Percentiles rank a stretch among this genome's conserved stretches.
These are phyloP conservation scores for Abscondita cerata DNA, from an alignment of 2,888 invertebrate genomes.

Conservation along the genomic window DNA sequence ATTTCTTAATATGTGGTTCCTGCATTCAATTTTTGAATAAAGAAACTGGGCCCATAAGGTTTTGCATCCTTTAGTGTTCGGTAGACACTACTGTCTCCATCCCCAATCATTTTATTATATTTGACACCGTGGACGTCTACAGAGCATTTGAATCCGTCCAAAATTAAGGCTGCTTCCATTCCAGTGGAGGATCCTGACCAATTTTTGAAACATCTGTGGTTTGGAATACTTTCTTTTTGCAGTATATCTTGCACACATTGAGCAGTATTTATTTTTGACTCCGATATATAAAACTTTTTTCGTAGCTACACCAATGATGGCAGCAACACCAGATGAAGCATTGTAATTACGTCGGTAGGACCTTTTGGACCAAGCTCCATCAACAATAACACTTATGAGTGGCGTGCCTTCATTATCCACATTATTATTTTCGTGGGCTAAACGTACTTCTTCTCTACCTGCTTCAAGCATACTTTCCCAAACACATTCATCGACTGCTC, in stretches of 20 bases:
- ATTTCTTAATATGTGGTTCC: conserved; percentile 20
- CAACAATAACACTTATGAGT: conserved; percentile 42
- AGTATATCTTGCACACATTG: conserved; percentile 7
- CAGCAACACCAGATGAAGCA: conserved; percentile 46
- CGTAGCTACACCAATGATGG: conserved; percentile 13
- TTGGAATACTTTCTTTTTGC: not conserved
- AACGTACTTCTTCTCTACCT: conserved; percentile 29
- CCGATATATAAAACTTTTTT: conserved; percentile 11
- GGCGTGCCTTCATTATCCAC: conserved; percentile 36
- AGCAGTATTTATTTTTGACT: conserved; percentile 24
- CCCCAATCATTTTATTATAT: conserved; percentile 17
- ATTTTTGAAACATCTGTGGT: conserved; percentile 22
- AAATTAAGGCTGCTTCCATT: conserved; percentile 18
- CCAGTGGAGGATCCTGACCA: conserved; percentile 15
- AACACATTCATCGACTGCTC: conserved; percentile 1
- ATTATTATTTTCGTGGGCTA: conserved; percentile 37
- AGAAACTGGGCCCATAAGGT: conserved; percentile 9
- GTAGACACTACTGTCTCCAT: conserved; percentile 17
- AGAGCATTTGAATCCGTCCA: conserved; percentile 2
- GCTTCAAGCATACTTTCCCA: conserved; percentile 24
- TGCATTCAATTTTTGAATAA: conserved; percentile 21
- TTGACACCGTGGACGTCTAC: conserved; percentile 14
- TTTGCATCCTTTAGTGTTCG: not conserved
- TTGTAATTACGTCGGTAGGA: conserved; percentile 36
- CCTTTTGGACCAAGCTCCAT: conserved; percentile 44